Base-by-base conservation (phyloP, 2,888 invertebrate species). In the Peribatodes rhomboidaria region DNA sequence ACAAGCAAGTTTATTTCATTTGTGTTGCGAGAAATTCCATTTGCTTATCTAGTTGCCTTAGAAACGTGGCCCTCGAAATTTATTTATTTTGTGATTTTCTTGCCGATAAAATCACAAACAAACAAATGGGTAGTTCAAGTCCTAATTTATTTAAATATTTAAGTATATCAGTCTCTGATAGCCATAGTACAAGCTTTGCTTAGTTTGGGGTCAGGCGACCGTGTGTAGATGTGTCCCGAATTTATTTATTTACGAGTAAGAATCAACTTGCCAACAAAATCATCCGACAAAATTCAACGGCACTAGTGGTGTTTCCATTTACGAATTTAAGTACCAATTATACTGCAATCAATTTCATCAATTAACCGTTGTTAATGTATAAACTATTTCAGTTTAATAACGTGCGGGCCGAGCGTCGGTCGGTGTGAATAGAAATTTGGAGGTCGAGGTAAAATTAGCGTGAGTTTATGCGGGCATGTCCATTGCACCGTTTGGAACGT, bases 401-500 rank as follows among this genome's bases (percentile, higher is more conserved):
- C 65, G 74, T 72, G 71, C 67, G 3, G 50, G 31, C 16, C 47
- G 22, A 35, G 14, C 69, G 75, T 75, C 41, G 52, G 41, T 76
- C 73, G 81, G 76, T 81, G 78, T 75, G 78, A 84, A 86, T 82
- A 83, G 82, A 85, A 84, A 86, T 85, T 85, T 76, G 69, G 81
- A 79, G 52, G 81, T 78, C 71, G 78, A 82, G 82, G 80, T 87
- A 85, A 88, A 88, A 89, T 91, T 88, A 87, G 85, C 84, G 80
- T 77, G 82, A 88, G 88, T 88, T 90, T 88, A 89, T 86, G 85
- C 78, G 80, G 80, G 83, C 82, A 82, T 85, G 89, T 86, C 86
- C 82, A 84, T 86, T 86, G 88, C 88, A 88, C 78, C 85, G 86
- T 85, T 86, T 81, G 79, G 84, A 87, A 75, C 85, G 86, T 82